phyloP scores from a whole-genome alignment of 1,140 invertebrate genomes.

The Mizuhopecten yessoensis region DNA sequence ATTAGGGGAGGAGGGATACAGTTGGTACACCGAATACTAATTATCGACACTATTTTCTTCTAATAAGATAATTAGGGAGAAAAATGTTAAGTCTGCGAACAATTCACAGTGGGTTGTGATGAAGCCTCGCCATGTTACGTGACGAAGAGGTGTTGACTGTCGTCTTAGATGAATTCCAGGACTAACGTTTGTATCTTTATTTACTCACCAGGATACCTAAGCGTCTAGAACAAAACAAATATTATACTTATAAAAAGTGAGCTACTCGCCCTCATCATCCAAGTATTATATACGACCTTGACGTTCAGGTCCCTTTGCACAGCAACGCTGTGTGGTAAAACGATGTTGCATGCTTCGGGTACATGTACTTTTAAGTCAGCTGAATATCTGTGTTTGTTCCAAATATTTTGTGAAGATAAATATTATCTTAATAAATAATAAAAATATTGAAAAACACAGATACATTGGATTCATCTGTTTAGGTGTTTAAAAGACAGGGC shows the following conservation, averaged over 20 bases:
- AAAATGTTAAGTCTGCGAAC: not conserved
- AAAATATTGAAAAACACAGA: too few species aligned
- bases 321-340: not conserved
- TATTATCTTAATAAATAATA: too few species aligned
- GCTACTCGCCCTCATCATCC: not conserved
- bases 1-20: not conserved
- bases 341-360: not conserved
- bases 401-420: too few species aligned
- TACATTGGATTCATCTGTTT: too few species aligned
- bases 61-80: not conserved
- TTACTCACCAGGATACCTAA: not conserved
- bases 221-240: slow-evolving; percentile 38
- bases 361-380: not conserved
- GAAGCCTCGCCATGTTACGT: not conserved
- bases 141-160: not conserved
- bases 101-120: not conserved
- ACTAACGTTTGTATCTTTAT: slow-evolving; percentile 14
- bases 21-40: not conserved
- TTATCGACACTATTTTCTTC: slow-evolving; percentile 31
- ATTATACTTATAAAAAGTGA: not conserved
- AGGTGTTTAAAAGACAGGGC: too few species aligned
- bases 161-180: not conserved
- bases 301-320: not conserved
- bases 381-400: not conserved
- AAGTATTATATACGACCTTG: not conserved